Evolutionary conservation across 2,797 vertebrate genomes (phyloP), one percentile per base, ranked within the genome.

Genomic region (Microhierax caerulescens): DNA sequence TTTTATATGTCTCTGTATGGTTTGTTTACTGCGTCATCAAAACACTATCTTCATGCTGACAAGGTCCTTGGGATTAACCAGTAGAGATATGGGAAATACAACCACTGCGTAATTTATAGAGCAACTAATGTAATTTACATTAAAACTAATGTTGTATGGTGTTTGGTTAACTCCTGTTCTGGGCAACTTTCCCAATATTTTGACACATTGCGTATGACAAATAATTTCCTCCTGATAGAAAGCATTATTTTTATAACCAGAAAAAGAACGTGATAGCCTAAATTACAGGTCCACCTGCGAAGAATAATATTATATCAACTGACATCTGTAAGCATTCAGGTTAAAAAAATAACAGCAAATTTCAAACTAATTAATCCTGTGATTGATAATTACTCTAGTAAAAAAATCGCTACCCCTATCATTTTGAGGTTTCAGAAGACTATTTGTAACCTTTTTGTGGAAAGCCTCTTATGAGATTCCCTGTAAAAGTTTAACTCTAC

Each of bases 221-320:
- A 90, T 80, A 34, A 85, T 87, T 86, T 91, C 67, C 54, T 93
- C 5, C 0, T 93, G 27, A 24, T 86, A 45, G 36, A 94, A 88
- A 79, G 20, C 24, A 48, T 84, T 89, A 72, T 93, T 85, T 94
- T 79, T 80, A 28, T 45, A 88, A 25, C 18, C 68, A 22, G 57
- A 37, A 53, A 56, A 68, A 59, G 41, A n/a, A 91, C 56, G 15
- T 39, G 18, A n/a, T 60, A 21, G 19, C 30, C 45, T 91, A 34
- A 90, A 90, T 89, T 96, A 82, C 23, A 85, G 34, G 57, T 80
- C 74, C 83, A 84, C 84, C 67, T 91, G 60, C 82, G 89, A 93
- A 88, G 50, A 89, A 74, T 20, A 85, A 85, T 81, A 34, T 24
- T 57, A 11, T 45, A 11, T 72, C 17, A 2, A 83, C 48, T 89